A percentile compares a stretch with the other conserved stretches of the same genome.
Evolutionary conservation across 2,113 vertebrate genomes (phyloP).

Genomic region (Todiramphus saurophagus): DNA sequence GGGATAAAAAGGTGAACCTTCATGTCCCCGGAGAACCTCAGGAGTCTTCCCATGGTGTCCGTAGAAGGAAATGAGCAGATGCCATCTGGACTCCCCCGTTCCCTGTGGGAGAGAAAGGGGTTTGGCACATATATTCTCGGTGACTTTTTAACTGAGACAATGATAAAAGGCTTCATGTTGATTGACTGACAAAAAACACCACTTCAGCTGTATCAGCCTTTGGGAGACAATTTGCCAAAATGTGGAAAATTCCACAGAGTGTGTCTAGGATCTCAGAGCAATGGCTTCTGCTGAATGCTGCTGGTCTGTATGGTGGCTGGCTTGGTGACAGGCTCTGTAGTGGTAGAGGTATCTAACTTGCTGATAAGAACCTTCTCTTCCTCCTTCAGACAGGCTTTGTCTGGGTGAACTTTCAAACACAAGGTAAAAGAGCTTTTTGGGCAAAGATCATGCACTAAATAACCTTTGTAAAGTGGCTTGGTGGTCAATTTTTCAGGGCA

Average conservation of each 20-base stretch:
- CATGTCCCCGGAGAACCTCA: background rate
- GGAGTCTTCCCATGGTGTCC: background rate
- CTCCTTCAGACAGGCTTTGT: background rate
- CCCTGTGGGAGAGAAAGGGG: background rate
- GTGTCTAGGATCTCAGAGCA: background rate
- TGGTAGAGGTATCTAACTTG: background rate
- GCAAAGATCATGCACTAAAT: background rate
- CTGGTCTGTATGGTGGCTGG: fast-evolving
- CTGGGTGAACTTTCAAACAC: background rate
- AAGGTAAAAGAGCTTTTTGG: background rate
- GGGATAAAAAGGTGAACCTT: background rate
- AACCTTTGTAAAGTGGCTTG: background rate
- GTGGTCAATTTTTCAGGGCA: background rate
- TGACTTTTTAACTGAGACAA: background rate
- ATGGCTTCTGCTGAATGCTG: fast-evolving
- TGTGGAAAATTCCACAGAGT: background rate
- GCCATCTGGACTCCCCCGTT: fast-evolving
- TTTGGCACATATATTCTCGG: background rate
- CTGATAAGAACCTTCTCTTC: background rate
- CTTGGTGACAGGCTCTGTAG: background rate
- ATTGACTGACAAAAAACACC: background rate
- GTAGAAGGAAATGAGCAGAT: background rate
- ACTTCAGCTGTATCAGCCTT: background rate
- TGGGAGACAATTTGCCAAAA: fast-evolving
- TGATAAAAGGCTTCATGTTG: background rate